Percentiles rank a stretch among this genome's conserved stretches.
Evolutionary conservation across 2,113 vertebrate species (phyloP).

Genomic region (Pseudopipra pipra): DNA sequence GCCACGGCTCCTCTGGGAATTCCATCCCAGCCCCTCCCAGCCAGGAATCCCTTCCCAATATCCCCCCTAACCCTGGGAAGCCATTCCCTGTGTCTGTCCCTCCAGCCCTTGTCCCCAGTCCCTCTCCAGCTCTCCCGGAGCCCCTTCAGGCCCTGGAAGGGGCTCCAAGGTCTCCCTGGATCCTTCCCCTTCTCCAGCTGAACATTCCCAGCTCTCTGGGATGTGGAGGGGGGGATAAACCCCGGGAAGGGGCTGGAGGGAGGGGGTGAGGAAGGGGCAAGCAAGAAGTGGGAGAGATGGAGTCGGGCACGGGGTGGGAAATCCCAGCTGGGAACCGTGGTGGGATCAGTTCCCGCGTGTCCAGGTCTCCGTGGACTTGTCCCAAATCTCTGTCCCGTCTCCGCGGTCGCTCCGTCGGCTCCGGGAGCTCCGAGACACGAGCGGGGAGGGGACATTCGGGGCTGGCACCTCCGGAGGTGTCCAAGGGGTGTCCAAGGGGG

Average conservation of each 20-base stretch:
- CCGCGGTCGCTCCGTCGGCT: no score
- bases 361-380: neutral
- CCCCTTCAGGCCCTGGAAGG: neutral
- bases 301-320: neutral
- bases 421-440: no score
- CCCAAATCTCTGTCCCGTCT: neutral
- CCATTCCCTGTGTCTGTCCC: neutral
- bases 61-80: neutral
- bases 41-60: fast-evolving
- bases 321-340: neutral
- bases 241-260: fast-evolving
- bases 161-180: neutral
- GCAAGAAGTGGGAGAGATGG: neutral
- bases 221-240: neutral
- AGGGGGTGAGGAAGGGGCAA: neutral
- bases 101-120: neutral
- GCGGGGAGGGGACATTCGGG: no score
- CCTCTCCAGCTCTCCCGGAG: neutral
- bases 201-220: neutral
- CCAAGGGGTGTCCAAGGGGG: no score
- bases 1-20: neutral
- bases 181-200: neutral
- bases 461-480: no score
- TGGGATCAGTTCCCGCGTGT: neutral
- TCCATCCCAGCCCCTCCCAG: neutral